phyloP scores from a whole-genome alignment of 2,888 invertebrate genomes.

The Lutraria lutraria region DNA sequence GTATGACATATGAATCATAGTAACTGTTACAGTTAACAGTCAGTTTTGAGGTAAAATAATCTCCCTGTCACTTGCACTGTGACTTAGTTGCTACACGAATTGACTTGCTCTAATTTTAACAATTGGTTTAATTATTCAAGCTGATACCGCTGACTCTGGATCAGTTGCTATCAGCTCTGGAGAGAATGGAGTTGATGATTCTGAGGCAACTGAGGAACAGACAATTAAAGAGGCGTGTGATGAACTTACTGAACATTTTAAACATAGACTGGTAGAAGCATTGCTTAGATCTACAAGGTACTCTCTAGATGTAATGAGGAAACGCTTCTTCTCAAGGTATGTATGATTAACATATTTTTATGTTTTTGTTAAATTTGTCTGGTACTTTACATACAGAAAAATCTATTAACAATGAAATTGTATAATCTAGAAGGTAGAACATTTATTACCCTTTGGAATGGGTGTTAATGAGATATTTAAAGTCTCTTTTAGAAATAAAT shows the following conservation, averaged over 20 bases:
- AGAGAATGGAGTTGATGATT: conserved; percentile 50
- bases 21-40: no score
- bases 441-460: no score
- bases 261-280: conserved; percentile 91
- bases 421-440: no score
- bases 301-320: conserved; percentile 91
- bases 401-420: no score
- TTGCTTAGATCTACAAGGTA: conserved; percentile 92
- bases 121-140: conserved; percentile 35
- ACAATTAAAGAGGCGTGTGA: conserved; percentile 91
- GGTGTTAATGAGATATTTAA: no score
- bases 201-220: conserved; percentile 69
- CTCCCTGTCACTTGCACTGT: no score
- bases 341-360: background rate
- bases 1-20: no score
- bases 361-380: no score
- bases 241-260: conserved; percentile 93
- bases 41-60: no score
- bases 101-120: background rate
- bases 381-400: no score
- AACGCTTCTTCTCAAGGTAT: conserved; percentile 88
- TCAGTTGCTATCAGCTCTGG: conserved; percentile 50
- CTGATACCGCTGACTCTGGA: conserved; percentile 40
- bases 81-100: background rate
- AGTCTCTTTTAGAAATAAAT: no score